Evolutionary conservation across 2,797 vertebrate genomes (phyloP).

Genomic region (Amblyraja radiata): DNA sequence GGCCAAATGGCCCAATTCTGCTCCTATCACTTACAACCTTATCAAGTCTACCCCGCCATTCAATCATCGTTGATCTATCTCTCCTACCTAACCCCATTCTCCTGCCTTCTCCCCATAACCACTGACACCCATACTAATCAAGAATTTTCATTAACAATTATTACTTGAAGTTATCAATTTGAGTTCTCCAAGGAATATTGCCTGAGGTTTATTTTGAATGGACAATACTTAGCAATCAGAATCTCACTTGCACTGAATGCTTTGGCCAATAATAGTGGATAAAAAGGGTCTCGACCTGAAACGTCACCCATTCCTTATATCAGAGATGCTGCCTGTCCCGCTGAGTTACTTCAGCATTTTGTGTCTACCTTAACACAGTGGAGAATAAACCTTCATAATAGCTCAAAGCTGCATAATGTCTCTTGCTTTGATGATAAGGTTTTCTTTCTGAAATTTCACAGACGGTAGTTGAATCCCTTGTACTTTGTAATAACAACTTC

Average conservation of each 20-base stretch:
- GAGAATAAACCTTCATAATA: neutral
- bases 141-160: too few relatives aligned
- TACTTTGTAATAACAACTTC: neutral
- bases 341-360: too few relatives aligned
- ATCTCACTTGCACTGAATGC: neutral
- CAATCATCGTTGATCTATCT: too few relatives aligned
- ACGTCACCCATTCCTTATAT: too few relatives aligned
- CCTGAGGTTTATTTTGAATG: neutral
- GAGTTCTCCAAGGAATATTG: neutral
- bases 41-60: too few relatives aligned
- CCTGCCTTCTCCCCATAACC: too few relatives aligned
- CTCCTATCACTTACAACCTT: too few relatives aligned
- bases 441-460: neutral
- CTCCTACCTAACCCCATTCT: too few relatives aligned
- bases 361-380: neutral
- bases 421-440: neutral
- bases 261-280: neutral
- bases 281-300: too few relatives aligned
- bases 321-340: too few relatives aligned
- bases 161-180: neutral
- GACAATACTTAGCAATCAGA: neutral
- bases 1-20: too few relatives aligned
- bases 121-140: too few relatives aligned
- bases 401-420: neutral
- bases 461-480: neutral